Conservation (phyloP, 2,888 invertebrate species). For the Mythimna loreyi region DNA sequence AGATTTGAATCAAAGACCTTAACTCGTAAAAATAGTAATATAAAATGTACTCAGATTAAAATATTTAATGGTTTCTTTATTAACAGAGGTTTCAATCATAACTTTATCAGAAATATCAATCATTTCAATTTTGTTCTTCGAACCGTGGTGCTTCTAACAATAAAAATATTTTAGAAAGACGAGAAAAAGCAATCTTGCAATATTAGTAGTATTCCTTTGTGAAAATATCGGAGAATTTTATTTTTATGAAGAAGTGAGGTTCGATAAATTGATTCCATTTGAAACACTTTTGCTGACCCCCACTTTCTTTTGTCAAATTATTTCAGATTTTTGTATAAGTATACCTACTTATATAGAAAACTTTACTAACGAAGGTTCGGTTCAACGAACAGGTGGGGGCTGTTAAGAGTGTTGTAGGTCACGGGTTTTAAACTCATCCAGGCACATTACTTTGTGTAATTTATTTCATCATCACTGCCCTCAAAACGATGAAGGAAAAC, state of each 20-base stretch:
- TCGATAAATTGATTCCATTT: conserved; percentile 36
- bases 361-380: not conserved
- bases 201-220: conserved; percentile 19
- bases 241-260: conserved; percentile 10
- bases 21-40: no score
- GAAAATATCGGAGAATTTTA: conserved; percentile 24
- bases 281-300: conserved; percentile 26
- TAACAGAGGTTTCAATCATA: conserved; percentile 5
- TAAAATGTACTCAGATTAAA: not conserved
- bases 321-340: conserved; percentile 5
- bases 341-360: no score
- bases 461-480: no score
- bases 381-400: no score
- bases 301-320: conserved; percentile 10
- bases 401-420: no score
- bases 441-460: no score
- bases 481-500: no score
- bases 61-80: not conserved
- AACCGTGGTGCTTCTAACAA: not conserved
- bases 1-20: no score
- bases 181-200: conserved; percentile 27
- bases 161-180: conserved; percentile 14
- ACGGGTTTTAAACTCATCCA: no score
- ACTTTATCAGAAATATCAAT: conserved; percentile 13
- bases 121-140: conserved; percentile 11